Evolutionary conservation across 2,888 invertebrate genomes (phyloP), one percentile per base, ranked within the genome.

Genomic region (Mycogona germanica): DNA sequence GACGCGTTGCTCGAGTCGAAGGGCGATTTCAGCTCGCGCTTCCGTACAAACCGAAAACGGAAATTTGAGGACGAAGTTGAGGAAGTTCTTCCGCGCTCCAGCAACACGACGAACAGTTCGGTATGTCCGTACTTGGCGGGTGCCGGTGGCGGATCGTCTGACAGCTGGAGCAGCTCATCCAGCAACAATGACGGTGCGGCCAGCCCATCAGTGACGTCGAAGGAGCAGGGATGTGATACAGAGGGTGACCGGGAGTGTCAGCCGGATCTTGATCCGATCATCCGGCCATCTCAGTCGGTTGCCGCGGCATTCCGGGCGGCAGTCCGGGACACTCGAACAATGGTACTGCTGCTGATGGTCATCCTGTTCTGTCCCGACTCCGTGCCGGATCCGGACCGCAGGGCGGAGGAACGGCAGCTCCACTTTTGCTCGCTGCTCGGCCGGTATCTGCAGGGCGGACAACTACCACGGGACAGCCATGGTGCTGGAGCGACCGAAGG

Each of bases 331-430:
- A 19, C 17, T 9, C 42, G 28, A 14, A 35, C 55, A 7, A 26
- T 55, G 21, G 42, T 48, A 2, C 26, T 55, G 26, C 40, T 55
- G 14, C 19, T 51, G 19, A 26, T 40, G 26, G 41, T 55, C 30
- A 19, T 51, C 25, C 25, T 55, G 7, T 52, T 51, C n/a, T 32
- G 41, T 45, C n/a, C 51, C 17, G 42, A 51, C 26, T 3, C 25
- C 4, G 5, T n/a, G 2, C 23, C 32, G 12, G 37, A 14, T 3
- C 23, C 41, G 9, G 30, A 9, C 3, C n/a, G 2, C 2, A 3
- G 12, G 6, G 17, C 21, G 12, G 50, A 38, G 12, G 3, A 19
- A 2, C 32, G 9, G 19, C 50, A 38, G 26, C 19, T 38, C 23
- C 40, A 40, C 19, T 50, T 23, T 40, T 50, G 50, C 17, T n/a